A percentile compares a stretch with the other conserved stretches of the same genome.
Conservation (phyloP, 2,113 vertebrate genomes). For the Perognathus longimembris region DNA sequence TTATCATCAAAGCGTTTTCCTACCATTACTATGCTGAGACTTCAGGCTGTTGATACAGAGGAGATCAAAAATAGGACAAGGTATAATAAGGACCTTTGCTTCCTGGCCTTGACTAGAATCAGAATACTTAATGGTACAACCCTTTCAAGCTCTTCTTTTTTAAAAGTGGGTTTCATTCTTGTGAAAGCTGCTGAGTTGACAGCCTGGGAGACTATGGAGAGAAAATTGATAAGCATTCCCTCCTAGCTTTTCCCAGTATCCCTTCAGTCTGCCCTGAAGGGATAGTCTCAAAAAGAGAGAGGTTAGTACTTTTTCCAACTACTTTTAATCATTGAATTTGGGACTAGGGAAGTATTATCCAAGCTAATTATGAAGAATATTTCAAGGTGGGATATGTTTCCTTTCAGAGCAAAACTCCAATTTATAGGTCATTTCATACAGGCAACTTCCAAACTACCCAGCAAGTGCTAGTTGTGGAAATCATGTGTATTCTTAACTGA, state of each 20-base stretch:
- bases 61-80: slow-evolving; percentile 81
- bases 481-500: slow-evolving; percentile 17
- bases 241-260: slow-evolving; percentile 53
- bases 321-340: slow-evolving; percentile 72
- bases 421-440: slow-evolving; percentile 57
- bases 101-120: slow-evolving; percentile 78
- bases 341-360: slow-evolving; percentile 63
- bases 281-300: slow-evolving; percentile 68
- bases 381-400: slow-evolving; percentile 49
- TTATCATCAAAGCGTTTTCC: slow-evolving; percentile 80
- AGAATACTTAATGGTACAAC: slow-evolving; percentile 77
- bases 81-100: slow-evolving; percentile 80
- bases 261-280: slow-evolving; percentile 71
- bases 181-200: slow-evolving; percentile 79
- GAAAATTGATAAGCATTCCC: slow-evolving; percentile 64
- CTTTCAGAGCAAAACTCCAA: slow-evolving; percentile 58
- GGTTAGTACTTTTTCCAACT: slow-evolving; percentile 62
- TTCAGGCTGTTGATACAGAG: slow-evolving; percentile 71
- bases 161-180: slow-evolving; percentile 69
- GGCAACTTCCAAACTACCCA: slow-evolving; percentile 49
- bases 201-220: slow-evolving; percentile 63
- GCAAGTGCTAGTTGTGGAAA: slow-evolving; percentile 62
- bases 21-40: slow-evolving; percentile 73
- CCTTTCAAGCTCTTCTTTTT: slow-evolving; percentile 71
- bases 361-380: slow-evolving; percentile 69